Evolutionary conservation across 2,888 invertebrate species (phyloP).

Genomic region (Agriotes lineatus): DNA sequence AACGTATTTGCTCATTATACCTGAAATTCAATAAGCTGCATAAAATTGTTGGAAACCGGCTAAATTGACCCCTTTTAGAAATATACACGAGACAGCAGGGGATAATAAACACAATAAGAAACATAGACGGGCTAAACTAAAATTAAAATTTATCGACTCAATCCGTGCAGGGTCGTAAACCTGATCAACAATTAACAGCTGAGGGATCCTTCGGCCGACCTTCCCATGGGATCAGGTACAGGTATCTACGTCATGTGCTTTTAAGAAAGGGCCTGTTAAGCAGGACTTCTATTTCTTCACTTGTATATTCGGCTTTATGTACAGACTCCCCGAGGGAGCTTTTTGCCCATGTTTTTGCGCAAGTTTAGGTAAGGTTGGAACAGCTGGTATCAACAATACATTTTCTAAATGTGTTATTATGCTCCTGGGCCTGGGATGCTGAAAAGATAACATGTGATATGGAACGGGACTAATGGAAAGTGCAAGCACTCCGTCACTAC

Average conservation of each 20-base stretch:
- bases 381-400: constrained; percentile 34
- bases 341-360: constrained; percentile 34
- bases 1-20: too few relatives aligned
- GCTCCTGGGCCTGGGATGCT: neutral
- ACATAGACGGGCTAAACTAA: constrained; percentile 12
- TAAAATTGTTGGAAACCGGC: too few relatives aligned
- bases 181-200: constrained; percentile 24
- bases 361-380: constrained; percentile 38
- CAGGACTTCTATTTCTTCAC: neutral
- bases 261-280: constrained; percentile 24
- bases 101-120: too few relatives aligned
- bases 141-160: neutral
- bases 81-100: too few relatives aligned
- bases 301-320: constrained; percentile 16
- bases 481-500: too few relatives aligned
- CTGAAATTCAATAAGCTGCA: too few relatives aligned
- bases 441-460: constrained; percentile 9
- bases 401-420: constrained; percentile 1
- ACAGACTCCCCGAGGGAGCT: constrained; percentile 13
- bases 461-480: neutral
- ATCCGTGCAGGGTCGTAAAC: constrained; percentile 27
- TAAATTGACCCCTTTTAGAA: too few relatives aligned
- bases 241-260: constrained; percentile 22
- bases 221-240: constrained; percentile 30
- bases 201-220: constrained; percentile 16